Evolutionary conservation across 2,797 vertebrate genomes (phyloP).

Genomic region (Mycteria americana): DNA sequence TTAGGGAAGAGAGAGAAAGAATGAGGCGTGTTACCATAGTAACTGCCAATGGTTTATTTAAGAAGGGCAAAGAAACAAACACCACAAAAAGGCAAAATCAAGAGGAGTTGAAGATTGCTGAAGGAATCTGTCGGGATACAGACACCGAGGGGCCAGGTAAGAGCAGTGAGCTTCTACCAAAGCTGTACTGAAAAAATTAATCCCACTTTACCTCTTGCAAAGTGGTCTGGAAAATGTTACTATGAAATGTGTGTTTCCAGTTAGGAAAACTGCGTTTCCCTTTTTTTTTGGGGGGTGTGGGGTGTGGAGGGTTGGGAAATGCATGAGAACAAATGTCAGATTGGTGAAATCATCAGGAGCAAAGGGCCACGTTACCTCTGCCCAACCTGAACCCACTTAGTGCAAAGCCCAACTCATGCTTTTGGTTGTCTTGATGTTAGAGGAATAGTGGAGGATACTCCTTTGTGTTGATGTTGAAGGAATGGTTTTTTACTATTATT

Average conservation of each 20-base stretch:
- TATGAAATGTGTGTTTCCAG: neutral
- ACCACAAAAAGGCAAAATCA: neutral
- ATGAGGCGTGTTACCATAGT: constrained; percentile 33
- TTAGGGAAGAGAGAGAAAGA: constrained; percentile 20
- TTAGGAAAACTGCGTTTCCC: neutral
- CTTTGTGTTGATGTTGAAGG: neutral
- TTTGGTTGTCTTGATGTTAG: neutral
- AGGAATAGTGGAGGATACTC: neutral
- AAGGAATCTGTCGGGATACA: neutral
- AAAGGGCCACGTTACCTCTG: neutral
- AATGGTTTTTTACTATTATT: neutral
- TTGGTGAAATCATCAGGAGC: neutral
- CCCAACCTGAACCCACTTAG: neutral
- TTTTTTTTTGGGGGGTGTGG: neutral
- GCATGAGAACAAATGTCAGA: neutral
- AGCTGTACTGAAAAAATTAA: neutral
- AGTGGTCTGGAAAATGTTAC: neutral
- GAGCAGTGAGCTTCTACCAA: neutral
- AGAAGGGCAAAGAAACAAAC: constrained; percentile 59
- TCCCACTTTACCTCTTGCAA: neutral
- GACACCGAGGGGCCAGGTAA: neutral
- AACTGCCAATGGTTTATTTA: constrained; percentile 57
- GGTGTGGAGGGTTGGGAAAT: neutral
- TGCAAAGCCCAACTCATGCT: neutral
- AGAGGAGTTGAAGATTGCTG: neutral